Evolutionary conservation across 2,113 vertebrate genomes (phyloP).

Genomic region (Muntiacus reevesi): DNA sequence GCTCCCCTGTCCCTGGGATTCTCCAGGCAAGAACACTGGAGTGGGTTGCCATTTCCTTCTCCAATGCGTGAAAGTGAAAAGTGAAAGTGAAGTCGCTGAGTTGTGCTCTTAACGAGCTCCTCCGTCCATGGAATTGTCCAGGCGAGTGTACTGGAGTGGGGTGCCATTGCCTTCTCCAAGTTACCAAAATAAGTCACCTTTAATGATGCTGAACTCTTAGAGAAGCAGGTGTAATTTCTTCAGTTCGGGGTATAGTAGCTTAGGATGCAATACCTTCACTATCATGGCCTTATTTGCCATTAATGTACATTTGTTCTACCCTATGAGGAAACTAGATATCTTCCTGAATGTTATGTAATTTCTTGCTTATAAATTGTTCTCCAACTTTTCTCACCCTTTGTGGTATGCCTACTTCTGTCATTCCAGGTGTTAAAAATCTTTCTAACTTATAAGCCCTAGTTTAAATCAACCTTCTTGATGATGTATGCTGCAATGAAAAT

Average conservation of each 20-base stretch:
- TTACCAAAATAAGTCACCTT: not conserved
- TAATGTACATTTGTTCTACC: not conserved
- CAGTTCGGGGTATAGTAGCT: not conserved
- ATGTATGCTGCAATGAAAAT: not conserved
- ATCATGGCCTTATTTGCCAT: not conserved
- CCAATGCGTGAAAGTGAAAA: no score
- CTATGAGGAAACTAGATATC: not conserved
- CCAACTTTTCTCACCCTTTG: not conserved
- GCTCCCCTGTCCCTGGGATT: no score
- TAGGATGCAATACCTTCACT: not conserved
- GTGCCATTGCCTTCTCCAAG: not conserved
- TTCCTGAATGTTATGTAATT: not conserved
- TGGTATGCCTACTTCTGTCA: not conserved
- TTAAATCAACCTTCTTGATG: not conserved
- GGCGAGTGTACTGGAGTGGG: no score
- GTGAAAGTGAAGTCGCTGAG: no score
- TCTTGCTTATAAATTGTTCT: not conserved
- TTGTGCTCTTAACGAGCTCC: no score
- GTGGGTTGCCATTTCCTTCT: no score
- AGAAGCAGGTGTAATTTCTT: not conserved
- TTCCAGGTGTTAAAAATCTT: not conserved
- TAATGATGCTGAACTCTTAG: not conserved
- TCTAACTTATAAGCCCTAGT: not conserved
- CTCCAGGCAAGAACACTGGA: no score
- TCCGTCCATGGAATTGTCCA: no score